A percentile compares a stretch with the other conserved stretches of the same genome.
These are phyloP conservation scores for Varroa destructor DNA, from an alignment of 1,140 invertebrate genomes.

Conservation along the genomic window DNA sequence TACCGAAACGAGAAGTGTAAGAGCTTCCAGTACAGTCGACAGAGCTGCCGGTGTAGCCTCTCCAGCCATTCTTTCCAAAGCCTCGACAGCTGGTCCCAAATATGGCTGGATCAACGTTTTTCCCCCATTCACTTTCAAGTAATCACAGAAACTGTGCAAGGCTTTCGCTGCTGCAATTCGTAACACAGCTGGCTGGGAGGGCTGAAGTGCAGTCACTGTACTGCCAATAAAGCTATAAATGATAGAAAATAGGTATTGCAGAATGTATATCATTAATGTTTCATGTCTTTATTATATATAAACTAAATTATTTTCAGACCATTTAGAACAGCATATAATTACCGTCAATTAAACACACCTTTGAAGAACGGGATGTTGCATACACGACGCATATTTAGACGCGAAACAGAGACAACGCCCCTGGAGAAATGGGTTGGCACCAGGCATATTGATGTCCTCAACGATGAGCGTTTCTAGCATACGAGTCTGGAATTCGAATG, in stretches of 20 bases:
- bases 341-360: conserved; percentile 37
- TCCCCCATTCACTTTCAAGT: conserved; percentile 43
- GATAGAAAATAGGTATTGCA: background rate
- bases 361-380: conserved; percentile 47
- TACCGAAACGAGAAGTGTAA: conserved; percentile 53
- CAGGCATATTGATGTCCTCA: conserved; percentile 22
- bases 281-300: background rate
- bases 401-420: conserved; percentile 58
- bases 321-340: background rate
- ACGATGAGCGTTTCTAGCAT: conserved; percentile 13
- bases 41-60: conserved; percentile 51
- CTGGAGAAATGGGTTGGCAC: conserved; percentile 48
- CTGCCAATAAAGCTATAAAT: conserved; percentile 48
- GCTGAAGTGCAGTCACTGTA: conserved; percentile 49
- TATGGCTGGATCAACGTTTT: conserved; percentile 42
- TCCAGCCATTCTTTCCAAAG: conserved; percentile 44
- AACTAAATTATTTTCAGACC: conserved; percentile 1
- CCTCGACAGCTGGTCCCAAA: conserved; percentile 45
- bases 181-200: conserved; percentile 45
- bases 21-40: conserved; percentile 52
- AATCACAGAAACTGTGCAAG: conserved; percentile 46
- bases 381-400: conserved; percentile 51
- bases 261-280: too few species aligned
- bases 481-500: conserved; percentile 29
- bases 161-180: conserved; percentile 44